Percentiles rank a stretch among this genome's conserved stretches.
Evolutionary conservation across 2,797 vertebrate genomes (phyloP).

Genomic region (Limnodromus scolopaceus): DNA sequence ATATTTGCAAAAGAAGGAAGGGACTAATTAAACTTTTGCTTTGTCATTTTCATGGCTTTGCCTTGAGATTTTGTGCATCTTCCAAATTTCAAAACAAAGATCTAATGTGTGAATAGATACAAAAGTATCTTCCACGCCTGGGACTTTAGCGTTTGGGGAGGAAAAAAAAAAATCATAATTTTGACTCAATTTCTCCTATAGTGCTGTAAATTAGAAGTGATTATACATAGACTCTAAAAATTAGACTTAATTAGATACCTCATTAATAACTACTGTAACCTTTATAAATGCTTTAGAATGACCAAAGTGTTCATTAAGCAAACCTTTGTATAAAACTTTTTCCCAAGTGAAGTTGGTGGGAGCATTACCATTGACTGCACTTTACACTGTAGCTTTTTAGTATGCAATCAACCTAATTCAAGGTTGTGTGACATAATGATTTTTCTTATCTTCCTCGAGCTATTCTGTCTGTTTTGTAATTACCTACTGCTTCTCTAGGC

Average conservation of each 20-base stretch:
- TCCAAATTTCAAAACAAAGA: neutral
- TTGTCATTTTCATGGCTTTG: neutral
- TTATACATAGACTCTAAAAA: neutral
- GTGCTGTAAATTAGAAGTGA: neutral
- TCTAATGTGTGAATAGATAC: neutral
- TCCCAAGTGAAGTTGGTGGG: neutral
- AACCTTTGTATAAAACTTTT: neutral
- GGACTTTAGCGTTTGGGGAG: no score
- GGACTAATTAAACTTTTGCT: neutral
- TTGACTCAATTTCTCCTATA: neutral
- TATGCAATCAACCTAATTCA: neutral
- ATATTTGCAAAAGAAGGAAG: neutral
- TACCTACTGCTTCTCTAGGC: neutral
- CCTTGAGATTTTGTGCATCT: neutral
- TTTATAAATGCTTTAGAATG: neutral
- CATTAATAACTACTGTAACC: neutral
- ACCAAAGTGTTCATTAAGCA: neutral
- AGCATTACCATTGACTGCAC: neutral
- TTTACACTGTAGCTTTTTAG: neutral
- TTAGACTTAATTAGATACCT: neutral
- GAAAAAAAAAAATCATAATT: neutral
- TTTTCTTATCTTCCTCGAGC: conserved; percentile 39
- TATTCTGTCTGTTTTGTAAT: conserved; percentile 38
- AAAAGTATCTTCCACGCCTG: neutral
- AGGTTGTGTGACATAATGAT: conserved; percentile 18